Percentiles rank a stretch among this genome's conserved stretches.
phyloP scores from a whole-genome alignment of 2,888 invertebrate species.

The Parnassius apollo region DNA sequence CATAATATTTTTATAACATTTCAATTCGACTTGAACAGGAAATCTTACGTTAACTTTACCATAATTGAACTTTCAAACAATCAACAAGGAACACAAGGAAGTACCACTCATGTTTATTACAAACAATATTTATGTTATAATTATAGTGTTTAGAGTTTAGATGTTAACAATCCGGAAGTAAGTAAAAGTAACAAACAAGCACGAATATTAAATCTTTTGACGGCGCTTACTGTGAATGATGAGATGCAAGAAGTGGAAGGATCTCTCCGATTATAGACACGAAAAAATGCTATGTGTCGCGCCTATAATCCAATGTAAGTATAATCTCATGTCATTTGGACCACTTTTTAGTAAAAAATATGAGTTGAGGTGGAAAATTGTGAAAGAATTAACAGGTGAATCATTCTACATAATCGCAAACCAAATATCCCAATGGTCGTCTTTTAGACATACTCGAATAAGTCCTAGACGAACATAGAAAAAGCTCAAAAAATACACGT shows the following conservation, averaged over 20 bases:
- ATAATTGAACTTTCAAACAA: constrained; percentile 17
- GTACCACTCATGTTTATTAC: constrained; percentile 4
- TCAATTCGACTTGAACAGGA: neutral
- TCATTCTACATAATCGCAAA: too few species aligned
- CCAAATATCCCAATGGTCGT: too few species aligned
- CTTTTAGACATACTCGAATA: too few species aligned
- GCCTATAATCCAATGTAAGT: neutral
- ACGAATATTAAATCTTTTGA: constrained; percentile 6
- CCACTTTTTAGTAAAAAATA: too few species aligned
- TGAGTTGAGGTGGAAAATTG: too few species aligned
- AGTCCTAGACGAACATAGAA: too few species aligned
- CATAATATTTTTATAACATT: too few species aligned
- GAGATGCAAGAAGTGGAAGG: neutral
- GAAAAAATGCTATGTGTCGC: neutral
- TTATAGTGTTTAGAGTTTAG: constrained; percentile 4
- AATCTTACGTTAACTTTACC: neutral
- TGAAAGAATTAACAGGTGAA: too few species aligned
- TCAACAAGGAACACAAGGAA: neutral
- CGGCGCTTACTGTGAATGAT: constrained; percentile 1
- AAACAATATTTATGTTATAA: constrained; percentile 17
- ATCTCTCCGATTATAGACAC: neutral
- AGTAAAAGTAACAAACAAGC: constrained; percentile 13
- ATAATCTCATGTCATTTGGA: too few species aligned
- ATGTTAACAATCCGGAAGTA: constrained; percentile 2
- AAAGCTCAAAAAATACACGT: too few species aligned